Evolutionary conservation across 1,140 invertebrate species (phyloP).

Genomic region (Neuroterus valhalla): DNA sequence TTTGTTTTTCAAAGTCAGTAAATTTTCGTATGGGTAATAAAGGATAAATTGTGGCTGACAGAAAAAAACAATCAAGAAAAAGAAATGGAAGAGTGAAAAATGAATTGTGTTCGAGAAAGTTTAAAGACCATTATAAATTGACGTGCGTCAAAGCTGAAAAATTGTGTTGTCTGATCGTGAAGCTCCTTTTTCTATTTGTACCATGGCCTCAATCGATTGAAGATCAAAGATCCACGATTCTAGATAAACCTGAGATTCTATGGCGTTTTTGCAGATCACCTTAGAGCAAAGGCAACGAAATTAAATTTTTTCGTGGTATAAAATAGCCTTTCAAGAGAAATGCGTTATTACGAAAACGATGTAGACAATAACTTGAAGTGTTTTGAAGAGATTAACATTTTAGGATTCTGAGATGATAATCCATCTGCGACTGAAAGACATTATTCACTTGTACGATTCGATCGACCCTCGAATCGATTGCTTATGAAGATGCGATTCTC

Average conservation of each 20-base stretch:
- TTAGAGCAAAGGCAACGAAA: not conserved
- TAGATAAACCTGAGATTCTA: not conserved
- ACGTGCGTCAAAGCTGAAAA: not conserved
- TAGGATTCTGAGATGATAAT: not conserved
- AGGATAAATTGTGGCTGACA: not conserved
- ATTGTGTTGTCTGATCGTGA: not conserved
- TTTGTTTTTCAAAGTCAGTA: no score
- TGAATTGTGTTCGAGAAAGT: conserved; percentile 2
- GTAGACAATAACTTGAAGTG: not conserved
- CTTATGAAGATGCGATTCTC: conserved; percentile 5
- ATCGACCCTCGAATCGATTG: not conserved
- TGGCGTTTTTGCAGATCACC: not conserved
- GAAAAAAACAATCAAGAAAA: not conserved
- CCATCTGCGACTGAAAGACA: not conserved
- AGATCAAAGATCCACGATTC: not conserved
- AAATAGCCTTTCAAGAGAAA: not conserved
- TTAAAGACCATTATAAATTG: not conserved
- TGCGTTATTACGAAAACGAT: not conserved
- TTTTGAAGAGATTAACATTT: not conserved
- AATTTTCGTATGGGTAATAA: no score
- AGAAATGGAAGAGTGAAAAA: not conserved
- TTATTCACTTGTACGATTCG: not conserved
- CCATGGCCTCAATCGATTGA: conserved; percentile 2
- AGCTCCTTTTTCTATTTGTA: not conserved
- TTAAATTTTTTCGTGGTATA: not conserved